Percentiles rank a stretch among this genome's conserved stretches.
phyloP scores from a whole-genome alignment of 2,113 vertebrate genomes.

The Datnioides undecimradiatus region DNA sequence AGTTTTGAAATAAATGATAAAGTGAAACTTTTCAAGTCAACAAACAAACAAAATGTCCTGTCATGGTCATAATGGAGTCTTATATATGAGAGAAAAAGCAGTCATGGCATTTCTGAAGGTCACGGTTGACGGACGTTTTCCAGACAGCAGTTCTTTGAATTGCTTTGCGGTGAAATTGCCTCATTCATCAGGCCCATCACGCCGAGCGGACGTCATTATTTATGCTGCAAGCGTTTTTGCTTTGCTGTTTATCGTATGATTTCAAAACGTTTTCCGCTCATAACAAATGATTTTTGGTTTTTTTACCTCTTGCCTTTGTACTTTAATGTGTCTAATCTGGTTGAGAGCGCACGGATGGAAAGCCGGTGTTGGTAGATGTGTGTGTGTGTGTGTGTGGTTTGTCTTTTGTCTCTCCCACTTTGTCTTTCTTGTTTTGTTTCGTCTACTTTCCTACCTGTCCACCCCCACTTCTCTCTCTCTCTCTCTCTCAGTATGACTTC shows the following conservation, averaged over 20 bases:
- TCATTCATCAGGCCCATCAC: conserved; percentile 20
- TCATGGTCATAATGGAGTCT: not conserved
- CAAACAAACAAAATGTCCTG: not conserved
- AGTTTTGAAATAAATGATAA: not conserved
- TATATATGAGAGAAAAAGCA: not conserved
- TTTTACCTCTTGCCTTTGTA: not conserved
- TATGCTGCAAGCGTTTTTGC: conserved; percentile 4
- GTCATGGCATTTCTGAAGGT: conserved; percentile 17
- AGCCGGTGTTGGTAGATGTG: not conserved
- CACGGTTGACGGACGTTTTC: not conserved
- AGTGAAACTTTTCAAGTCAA: not conserved
- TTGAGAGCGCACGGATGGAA: conserved; percentile 1
- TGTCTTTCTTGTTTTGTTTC: not conserved
- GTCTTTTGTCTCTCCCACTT: not conserved
- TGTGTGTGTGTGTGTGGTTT: not conserved
- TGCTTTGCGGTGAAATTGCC: not conserved
- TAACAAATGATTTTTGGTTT: not conserved
- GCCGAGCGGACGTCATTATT: not conserved
- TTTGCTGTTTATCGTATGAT: conserved; percentile 4
- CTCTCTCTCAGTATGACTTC: conserved; percentile 44
- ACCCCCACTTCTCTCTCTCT: not conserved
- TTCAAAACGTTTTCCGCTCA: conserved; percentile 9
- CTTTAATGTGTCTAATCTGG: not conserved
- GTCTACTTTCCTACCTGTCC: conserved; percentile 31
- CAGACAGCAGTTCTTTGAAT: not conserved